phyloP scores from a whole-genome alignment of 2,797 vertebrate species.

The Chiroxiphia lanceolata region DNA sequence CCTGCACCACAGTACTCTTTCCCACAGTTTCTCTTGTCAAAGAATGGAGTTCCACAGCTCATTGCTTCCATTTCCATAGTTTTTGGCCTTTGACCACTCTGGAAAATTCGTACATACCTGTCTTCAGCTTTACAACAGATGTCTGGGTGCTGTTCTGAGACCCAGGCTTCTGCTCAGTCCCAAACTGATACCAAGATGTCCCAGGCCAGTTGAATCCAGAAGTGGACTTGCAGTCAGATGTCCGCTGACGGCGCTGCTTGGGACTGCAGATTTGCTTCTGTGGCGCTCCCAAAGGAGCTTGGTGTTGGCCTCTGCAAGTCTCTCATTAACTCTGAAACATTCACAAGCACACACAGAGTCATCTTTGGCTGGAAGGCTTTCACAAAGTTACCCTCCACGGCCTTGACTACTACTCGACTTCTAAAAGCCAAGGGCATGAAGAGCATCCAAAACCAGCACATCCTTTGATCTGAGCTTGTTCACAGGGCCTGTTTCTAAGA shows the following conservation, averaged over 20 bases:
- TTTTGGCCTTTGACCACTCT: too few species aligned
- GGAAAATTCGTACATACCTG: too few species aligned
- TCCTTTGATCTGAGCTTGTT: neutral
- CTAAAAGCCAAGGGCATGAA: neutral
- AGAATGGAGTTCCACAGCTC: too few species aligned
- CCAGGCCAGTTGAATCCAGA: constrained; percentile 74
- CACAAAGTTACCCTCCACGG: neutral
- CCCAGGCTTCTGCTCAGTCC: constrained; percentile 73
- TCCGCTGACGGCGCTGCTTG: constrained; percentile 74
- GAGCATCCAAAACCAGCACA: neutral
- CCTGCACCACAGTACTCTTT: too few species aligned
- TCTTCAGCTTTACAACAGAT: too few species aligned
- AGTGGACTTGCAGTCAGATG: constrained; percentile 70
- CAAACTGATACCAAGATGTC: constrained; percentile 70
- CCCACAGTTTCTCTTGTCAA: too few species aligned
- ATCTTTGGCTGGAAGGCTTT: neutral
- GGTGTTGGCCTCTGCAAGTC: constrained; percentile 62
- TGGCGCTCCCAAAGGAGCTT: constrained; percentile 81
- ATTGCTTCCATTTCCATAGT: too few species aligned
- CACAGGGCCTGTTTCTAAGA: neutral
- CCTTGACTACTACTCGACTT: neutral
- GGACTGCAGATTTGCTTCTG: constrained; percentile 79
- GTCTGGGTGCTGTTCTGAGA: too few species aligned
- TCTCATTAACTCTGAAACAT: constrained; percentile 75
- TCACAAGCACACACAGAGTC: neutral